Conservation (phyloP, 2,888 invertebrate species). For the Lacanobia wlatinum region DNA sequence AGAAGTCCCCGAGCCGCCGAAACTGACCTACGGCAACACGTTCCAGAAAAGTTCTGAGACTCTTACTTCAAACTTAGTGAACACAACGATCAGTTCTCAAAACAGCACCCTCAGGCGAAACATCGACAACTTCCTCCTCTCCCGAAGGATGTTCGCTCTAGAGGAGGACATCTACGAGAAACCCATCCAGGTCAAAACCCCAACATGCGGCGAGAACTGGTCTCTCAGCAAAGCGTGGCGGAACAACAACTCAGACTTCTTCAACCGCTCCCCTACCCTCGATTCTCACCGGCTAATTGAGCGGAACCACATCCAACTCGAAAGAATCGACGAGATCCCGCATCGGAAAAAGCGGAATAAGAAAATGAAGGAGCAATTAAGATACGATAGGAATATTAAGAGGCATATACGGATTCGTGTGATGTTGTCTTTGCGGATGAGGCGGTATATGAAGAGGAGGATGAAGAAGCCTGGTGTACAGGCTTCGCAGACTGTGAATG, state of each 20-base stretch:
- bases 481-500: conserved; percentile 73
- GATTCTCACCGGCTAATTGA: conserved; percentile 76
- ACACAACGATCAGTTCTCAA: conserved; percentile 84
- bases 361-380: conserved; percentile 86
- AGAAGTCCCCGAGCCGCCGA: conserved; percentile 80
- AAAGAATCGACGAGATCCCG: conserved; percentile 85
- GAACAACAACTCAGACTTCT: conserved; percentile 82
- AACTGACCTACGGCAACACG: conserved; percentile 72
- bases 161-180: conserved; percentile 88
- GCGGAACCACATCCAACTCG: conserved; percentile 75
- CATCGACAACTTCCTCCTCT: conserved; percentile 84
- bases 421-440: conserved; percentile 92
- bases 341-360: conserved; percentile 78
- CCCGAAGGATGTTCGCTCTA: conserved; percentile 83
- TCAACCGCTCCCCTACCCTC: conserved; percentile 77
- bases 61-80: conserved; percentile 83
- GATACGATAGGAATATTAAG: conserved; percentile 91
- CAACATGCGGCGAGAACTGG: conserved; percentile 88
- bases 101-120: conserved; percentile 84
- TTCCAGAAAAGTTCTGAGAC: conserved; percentile 79
- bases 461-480: conserved; percentile 75
- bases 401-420: conserved; percentile 92
- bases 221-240: conserved; percentile 89
- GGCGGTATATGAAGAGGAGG: conserved; percentile 87
- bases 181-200: conserved; percentile 83